A percentile compares a stretch with the other conserved stretches of the same genome.
These are phyloP conservation scores for Paradoxurus hermaphroditus DNA, from an alignment of 2,113 vertebrate genomes.

Conservation along the genomic window DNA sequence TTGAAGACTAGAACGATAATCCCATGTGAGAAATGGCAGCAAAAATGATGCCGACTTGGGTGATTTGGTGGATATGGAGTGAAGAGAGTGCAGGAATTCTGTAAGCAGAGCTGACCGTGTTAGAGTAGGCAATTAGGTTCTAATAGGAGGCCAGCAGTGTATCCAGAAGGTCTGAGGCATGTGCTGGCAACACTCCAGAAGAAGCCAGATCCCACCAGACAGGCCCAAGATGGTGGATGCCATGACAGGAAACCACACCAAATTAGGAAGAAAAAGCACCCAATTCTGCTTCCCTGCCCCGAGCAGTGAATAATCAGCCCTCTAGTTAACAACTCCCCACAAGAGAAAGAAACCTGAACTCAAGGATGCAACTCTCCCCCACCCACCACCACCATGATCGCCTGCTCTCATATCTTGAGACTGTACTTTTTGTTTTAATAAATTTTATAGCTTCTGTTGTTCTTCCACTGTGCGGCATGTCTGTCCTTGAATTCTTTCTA, in stretches of 20 bases:
- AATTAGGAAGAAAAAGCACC: not conserved
- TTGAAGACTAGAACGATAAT: not conserved
- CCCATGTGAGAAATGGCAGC: rapidly evolving
- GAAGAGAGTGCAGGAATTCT: not conserved
- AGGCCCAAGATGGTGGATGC: not conserved
- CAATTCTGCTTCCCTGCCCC: not conserved
- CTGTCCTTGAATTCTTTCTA: not conserved
- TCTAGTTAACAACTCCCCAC: not conserved
- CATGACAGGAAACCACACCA: not conserved
- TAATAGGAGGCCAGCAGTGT: not conserved
- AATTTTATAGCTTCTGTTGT: not conserved
- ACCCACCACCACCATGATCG: too few species aligned
- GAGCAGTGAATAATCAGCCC: not conserved
- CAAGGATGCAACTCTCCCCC: not conserved
- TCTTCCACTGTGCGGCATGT: not conserved
- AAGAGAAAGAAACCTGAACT: not conserved
- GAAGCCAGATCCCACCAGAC: not conserved
- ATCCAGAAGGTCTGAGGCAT: not conserved
- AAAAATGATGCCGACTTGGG: too few species aligned
- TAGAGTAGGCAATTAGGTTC: not conserved
- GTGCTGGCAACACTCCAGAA: not conserved
- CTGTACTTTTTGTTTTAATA: not conserved
- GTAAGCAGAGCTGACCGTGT: rapidly evolving
- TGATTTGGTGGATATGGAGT: rapidly evolving
- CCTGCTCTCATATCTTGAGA: not conserved